phyloP scores from a whole-genome alignment of 2,888 invertebrate species.

The Unio delphinus region DNA sequence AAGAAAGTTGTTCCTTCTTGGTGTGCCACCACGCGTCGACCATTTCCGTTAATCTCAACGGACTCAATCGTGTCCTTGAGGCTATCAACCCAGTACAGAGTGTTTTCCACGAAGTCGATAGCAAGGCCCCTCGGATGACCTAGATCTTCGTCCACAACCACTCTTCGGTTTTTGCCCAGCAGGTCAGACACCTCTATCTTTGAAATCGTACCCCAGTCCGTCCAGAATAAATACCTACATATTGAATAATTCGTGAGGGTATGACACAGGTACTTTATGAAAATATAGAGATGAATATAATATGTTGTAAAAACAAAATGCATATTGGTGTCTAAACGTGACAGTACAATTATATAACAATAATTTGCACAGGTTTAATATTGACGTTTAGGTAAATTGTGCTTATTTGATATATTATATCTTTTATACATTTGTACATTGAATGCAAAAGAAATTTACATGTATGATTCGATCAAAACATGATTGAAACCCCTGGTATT shows the following conservation, averaged over 20 bases:
- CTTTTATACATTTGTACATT: no score
- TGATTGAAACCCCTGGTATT: no score
- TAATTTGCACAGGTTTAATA: no score
- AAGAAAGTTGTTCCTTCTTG: constrained; percentile 54
- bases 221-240: constrained; percentile 64
- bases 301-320: no score
- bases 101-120: constrained; percentile 72
- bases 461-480: no score
- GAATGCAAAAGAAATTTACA: no score
- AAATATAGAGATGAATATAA: no score
- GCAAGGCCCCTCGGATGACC: constrained; percentile 72
- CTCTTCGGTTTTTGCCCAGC: constrained; percentile 52
- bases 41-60: constrained; percentile 83
- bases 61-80: constrained; percentile 85
- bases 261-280: neutral
- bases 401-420: no score
- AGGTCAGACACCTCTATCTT: constrained; percentile 62
- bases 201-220: constrained; percentile 58
- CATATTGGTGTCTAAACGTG: no score
- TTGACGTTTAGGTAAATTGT: no score
- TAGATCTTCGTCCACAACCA: constrained; percentile 47
- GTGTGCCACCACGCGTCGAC: constrained; percentile 71
- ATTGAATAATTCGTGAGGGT: neutral
- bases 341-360: no score
- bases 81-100: constrained; percentile 90